Base-by-base conservation (phyloP, 2,113 vertebrate genomes). In the Phocoena phocoena region DNA sequence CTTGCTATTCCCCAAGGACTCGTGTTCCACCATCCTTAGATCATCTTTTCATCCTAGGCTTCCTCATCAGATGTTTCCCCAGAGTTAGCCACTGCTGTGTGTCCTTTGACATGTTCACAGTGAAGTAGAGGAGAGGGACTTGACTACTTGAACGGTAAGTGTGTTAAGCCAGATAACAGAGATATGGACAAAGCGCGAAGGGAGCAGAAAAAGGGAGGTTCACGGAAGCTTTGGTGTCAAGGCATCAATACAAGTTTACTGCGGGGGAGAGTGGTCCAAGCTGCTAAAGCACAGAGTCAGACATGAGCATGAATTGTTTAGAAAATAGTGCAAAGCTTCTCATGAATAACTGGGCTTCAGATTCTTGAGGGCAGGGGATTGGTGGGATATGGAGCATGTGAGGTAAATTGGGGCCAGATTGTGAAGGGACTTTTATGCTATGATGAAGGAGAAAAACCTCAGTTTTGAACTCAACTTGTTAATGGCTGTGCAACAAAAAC, bases 381-480 rank as follows among this genome's bases (percentile, higher is more conserved):
- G 31, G 20, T 15, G 1, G 28, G 18, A 38, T 33, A 7, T 41
- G 33, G 41, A 4, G 1, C 1, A 1, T 92, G 36, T 55, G 17
- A 65, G 23, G 60, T 10, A 81, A 47, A 28, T 10, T 94, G 25
- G 50, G 55, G 17, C 36, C 33, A 71, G 60, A 53, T 41, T 63
- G 33, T 44, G 77, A 86, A 83, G 79, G 21, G 26, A 73, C 8
- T 71, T 97, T 71, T 41, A 77, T 92, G 85, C 11, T 94, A 11
- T 60, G 77, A 67, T 33, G 44, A 94, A 88, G 86, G 41, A 80
- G 85, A 79, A 36, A 63, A 81, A 68, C 74, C 41, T 86, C 33
- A 74, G 26, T 89, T 94, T 94, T 60, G 89, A 93, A 26, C 33
- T 33, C 11, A 81, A 65, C 55, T 93, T 93, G 33, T 81, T 94